Conservation (phyloP, 1,140 invertebrate genomes). For the Telenomus remus region DNA sequence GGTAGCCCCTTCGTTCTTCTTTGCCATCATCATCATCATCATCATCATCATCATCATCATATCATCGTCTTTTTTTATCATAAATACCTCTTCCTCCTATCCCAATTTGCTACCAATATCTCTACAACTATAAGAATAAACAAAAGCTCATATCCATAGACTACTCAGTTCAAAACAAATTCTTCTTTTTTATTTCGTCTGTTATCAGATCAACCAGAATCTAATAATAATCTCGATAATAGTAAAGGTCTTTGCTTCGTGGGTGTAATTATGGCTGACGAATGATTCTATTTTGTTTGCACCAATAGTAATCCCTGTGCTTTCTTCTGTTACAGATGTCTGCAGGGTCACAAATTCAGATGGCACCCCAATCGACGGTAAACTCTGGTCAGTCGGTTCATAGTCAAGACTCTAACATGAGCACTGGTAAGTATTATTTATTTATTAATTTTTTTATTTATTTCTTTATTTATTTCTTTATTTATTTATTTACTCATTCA, state of each 20-base stretch:
- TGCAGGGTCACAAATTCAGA: constrained; percentile 94
- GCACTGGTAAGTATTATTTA: constrained; percentile 86
- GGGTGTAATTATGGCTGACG: constrained; percentile 19
- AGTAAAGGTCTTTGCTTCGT: background rate
- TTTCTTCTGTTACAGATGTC: constrained; percentile 85
- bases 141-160: too few relatives aligned
- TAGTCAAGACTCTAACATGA: constrained; percentile 97
- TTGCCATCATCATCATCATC: background rate
- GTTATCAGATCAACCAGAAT: too few relatives aligned
- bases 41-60: too few relatives aligned
- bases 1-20: constrained; percentile 11
- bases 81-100: too few relatives aligned
- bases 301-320: constrained; percentile 34
- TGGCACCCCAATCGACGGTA: constrained; percentile 92
- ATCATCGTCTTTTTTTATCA: background rate
- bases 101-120: too few relatives aligned
- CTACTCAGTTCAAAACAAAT: too few relatives aligned
- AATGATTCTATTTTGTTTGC: constrained; percentile 1
- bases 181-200: too few relatives aligned
- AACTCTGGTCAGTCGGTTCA: constrained; percentile 89
- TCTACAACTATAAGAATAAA: too few relatives aligned
- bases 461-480: background rate
- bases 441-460: too few relatives aligned
- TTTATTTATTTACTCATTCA: background rate
- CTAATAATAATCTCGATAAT: too few relatives aligned